phyloP scores from a whole-genome alignment of 1,140 invertebrate genomes.

The Drosophila punjabiensis region DNA sequence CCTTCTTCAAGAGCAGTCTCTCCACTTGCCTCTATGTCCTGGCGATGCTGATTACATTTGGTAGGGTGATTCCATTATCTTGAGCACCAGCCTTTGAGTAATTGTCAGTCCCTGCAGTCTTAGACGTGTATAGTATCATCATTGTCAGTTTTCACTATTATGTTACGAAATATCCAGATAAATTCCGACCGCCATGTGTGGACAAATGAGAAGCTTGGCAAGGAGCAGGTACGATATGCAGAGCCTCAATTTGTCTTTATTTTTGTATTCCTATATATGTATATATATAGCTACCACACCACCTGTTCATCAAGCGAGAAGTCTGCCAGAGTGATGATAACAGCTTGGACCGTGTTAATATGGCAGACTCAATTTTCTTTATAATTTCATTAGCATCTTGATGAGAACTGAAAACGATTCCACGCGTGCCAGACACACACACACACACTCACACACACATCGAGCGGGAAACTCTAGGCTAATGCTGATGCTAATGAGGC shows the following conservation, averaged over 20 bases:
- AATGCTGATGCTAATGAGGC: slow-evolving; percentile 80
- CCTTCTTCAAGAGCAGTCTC: slow-evolving; percentile 8
- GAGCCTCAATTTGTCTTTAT: not conserved
- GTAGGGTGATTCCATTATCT: slow-evolving; percentile 2
- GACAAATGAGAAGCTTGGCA: slow-evolving; percentile 9
- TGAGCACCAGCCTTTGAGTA: not conserved
- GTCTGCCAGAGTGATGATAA: slow-evolving; percentile 10
- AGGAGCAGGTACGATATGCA: not conserved
- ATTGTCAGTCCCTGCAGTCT: slow-evolving; percentile 9
- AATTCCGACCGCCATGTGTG: slow-evolving; percentile 7
- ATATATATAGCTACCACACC: not conserved
- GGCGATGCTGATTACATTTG: slow-evolving; percentile 5
- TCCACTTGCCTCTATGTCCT: slow-evolving; percentile 3
- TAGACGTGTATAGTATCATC: slow-evolving; percentile 25
- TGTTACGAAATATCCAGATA: slow-evolving; percentile 11
- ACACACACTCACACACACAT: slow-evolving; percentile 12
- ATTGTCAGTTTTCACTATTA: slow-evolving; percentile 23
- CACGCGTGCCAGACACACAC: slow-evolving; percentile 47
- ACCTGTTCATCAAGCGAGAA: slow-evolving; percentile 11
- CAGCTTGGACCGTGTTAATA: slow-evolving; percentile 58
- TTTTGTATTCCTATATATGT: not conserved
- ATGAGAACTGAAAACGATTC: slow-evolving; percentile 66
- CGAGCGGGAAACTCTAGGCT: slow-evolving; percentile 30
- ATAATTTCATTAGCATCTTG: slow-evolving; percentile 79
- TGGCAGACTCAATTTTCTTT: slow-evolving; percentile 77